These are phyloP conservation scores for Acleris emargana DNA, from an alignment of 2,888 invertebrate species.

Conservation along the genomic window DNA sequence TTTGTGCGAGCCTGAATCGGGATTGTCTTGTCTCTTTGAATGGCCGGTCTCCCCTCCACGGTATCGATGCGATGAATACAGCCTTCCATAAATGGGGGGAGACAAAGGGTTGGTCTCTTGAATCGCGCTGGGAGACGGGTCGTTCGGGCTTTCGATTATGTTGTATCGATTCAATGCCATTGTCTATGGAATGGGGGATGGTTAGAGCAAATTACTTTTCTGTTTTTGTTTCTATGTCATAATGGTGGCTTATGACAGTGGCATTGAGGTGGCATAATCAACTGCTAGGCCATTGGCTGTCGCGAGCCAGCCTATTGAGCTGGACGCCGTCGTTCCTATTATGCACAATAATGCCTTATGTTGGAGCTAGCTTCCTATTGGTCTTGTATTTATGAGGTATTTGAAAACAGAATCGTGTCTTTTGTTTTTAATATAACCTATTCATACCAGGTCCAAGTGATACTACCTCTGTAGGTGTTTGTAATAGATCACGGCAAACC, in stretches of 20 bases:
- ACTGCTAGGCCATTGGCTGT: constrained; percentile 23
- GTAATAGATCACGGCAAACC: background rate
- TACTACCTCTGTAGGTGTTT: background rate
- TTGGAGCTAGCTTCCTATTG: constrained; percentile 14
- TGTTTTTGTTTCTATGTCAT: constrained; percentile 59
- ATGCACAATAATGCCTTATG: constrained; percentile 15
- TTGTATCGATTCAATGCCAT: constrained; percentile 80
- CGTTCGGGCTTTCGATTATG: constrained; percentile 80
- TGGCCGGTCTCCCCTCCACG: constrained; percentile 81
- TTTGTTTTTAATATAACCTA: constrained; percentile 2
- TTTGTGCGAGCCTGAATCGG: constrained; percentile 81
- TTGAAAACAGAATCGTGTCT: constrained; percentile 14
- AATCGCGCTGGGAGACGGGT: constrained; percentile 80
- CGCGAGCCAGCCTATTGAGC: constrained; percentile 4
- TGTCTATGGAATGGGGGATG: constrained; percentile 78
- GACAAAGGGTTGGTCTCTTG: constrained; percentile 83
- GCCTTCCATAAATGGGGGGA: constrained; percentile 79
- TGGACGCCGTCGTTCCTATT: constrained; percentile 15
- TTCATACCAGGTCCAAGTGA: background rate
- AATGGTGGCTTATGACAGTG: constrained; percentile 50
- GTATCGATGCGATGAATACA: constrained; percentile 72
- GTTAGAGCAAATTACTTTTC: constrained; percentile 82
- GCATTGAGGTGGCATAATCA: constrained; percentile 32
- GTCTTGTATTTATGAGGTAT: constrained; percentile 10
- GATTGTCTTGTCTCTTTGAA: constrained; percentile 83